Percentiles rank a stretch among this genome's conserved stretches.
Evolutionary conservation across 2,888 invertebrate species (phyloP).

Genomic region (Cosmopolites sordidus): DNA sequence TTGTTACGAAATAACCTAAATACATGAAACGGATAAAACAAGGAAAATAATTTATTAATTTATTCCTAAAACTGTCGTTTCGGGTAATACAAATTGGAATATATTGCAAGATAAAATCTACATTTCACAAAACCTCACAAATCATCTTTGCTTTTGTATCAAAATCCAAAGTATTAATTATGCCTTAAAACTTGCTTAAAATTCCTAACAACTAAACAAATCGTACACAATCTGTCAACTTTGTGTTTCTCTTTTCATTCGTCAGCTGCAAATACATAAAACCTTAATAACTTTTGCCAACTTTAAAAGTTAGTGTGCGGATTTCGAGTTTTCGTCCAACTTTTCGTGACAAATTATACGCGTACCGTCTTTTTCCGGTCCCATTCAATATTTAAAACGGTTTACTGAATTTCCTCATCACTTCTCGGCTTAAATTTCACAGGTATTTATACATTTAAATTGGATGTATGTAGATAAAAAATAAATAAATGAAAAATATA

Average conservation of each 20-base stretch:
- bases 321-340: slow-evolving; percentile 13
- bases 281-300: slow-evolving; percentile 16
- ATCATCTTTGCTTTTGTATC: slow-evolving; percentile 7
- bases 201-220: slow-evolving; percentile 17
- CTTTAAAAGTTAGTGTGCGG: slow-evolving; percentile 18
- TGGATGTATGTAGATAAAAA: too few relatives aligned
- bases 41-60: too few relatives aligned
- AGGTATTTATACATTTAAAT: too few relatives aligned
- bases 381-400: slow-evolving; percentile 10
- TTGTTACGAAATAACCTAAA: too few relatives aligned
- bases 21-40: too few relatives aligned
- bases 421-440: slow-evolving; percentile 1
- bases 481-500: too few relatives aligned
- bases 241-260: slow-evolving; percentile 19
- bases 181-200: slow-evolving; percentile 9
- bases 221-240: slow-evolving; percentile 24
- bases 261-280: slow-evolving; percentile 22
- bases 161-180: slow-evolving; percentile 13
- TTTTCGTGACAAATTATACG: slow-evolving; percentile 19
- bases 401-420: background rate
- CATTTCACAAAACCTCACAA: background rate
- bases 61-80: background rate
- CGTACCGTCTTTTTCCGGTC: slow-evolving; percentile 7
- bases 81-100: background rate
- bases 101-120: background rate